Evolutionary conservation across 2,113 vertebrate species (phyloP), one percentile per base, ranked within the genome.

Genomic region (Neolamprologus modestus): DNA sequence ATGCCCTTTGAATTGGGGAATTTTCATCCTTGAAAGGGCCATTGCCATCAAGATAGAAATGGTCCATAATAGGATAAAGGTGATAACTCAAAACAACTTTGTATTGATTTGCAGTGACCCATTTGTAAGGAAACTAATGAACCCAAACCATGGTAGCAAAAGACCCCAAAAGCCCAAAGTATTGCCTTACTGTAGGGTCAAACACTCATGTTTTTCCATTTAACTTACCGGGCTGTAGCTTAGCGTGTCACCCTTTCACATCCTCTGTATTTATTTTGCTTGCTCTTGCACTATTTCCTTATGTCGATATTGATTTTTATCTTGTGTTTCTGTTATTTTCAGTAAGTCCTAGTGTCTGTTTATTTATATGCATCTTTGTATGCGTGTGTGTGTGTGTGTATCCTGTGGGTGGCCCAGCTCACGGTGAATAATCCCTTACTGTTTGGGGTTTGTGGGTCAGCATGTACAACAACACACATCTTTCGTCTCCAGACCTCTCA

Each of bases 401-500:
- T 86, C 12, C 54, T 81, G 53, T 81, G 83, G 33, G 87, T 88
- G 87, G 79, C 73, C 83, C 9, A 10, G 81, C 87, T 87, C 40
- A 54, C 3, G 2, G n/a, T 9, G 86, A 73, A 85, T 71, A 80
- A 40, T 26, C 17, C 71, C 88, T 84, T 31, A 12, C 47, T 59
- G 82, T 83, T 86, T 71, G 53, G 81, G 78, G 83, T 93, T 91
- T 88, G 83, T 89, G 89, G 84, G 87, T 94, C 89, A 88, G 86
- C 12, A 13, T 84, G 83, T 57, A 55, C 88, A 53, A 57, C 81
- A 40, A 19, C 84, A 86, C 52, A 40, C 7, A 26, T 54, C 84
- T 83, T 81, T 81, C 4, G 53, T 47, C 52, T 84, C 53, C 40
- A 40, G 59, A 81, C 83, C n/a, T 37, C 68, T 71, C 24, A 26